Base-by-base conservation (phyloP, 1,140 invertebrate species). In the Drosophila auraria region DNA sequence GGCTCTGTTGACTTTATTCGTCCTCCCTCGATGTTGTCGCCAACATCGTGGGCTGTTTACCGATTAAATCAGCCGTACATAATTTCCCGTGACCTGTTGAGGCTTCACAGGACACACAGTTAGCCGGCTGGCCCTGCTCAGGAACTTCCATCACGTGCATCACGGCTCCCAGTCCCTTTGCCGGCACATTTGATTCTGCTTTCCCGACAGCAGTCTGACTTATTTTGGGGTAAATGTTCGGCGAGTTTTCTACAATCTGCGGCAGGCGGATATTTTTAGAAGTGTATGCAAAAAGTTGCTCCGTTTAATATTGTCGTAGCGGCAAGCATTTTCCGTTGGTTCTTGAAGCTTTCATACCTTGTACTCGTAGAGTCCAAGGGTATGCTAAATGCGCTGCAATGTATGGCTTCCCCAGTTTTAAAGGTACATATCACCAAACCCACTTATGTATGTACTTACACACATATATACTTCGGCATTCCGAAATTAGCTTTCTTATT, bases 41-140 rank as follows among this genome's bases (percentile, higher is more conserved):
- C 7, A 17, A 17, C 47, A 11, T 30, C 51, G 50, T 44, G 25
- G 27, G 36, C 42, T 61, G 68, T 49, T 74, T 74, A 57, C 57
- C 25, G 44, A 61, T 63, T 65, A 50, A 82, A 69, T 82, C 63
- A 77, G 47, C 49, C 59, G 74, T 62, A 60, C 33, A 62, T 81
- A 82, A 82, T 78, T 62, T 50, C 38, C 42, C 47, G 38, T 64
- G 80, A 75, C 61, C 64, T 77, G 63, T 69, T 66, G 63, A 50
- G 40, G 42, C 27, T 17, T 56, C 17, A 38, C 25, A 40, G 36
- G 33, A 27, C 27, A 8, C 50, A 51, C 20, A 33, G 25, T 33
- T 58, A 3, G 51, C 30, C 30, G 27, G 38, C 58, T 25, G 57
- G n/a, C 40, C 23, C 30, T 17, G 25, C 33, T 74, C 45, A 33